Conservation (phyloP, 2,113 vertebrate genomes). For the Sceloporus undulatus region DNA sequence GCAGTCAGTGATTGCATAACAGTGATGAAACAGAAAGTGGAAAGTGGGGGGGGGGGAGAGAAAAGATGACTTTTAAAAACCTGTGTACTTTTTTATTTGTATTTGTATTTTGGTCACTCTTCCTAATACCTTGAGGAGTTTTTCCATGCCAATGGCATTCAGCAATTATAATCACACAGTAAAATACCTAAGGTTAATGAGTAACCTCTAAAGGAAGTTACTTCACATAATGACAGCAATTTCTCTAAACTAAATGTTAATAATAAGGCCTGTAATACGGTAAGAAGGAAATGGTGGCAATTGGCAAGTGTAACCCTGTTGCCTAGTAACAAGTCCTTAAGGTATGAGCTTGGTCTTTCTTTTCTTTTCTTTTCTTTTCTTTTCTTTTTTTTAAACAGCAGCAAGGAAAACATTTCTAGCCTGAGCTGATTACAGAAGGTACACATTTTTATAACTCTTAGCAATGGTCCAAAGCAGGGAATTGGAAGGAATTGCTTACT, state of each 20-base stretch:
- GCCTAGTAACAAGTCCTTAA: constrained; percentile 86
- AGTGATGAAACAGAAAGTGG: not conserved
- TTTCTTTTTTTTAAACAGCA: not conserved
- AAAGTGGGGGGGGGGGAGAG: not conserved
- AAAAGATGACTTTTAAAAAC: not conserved
- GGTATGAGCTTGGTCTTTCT: constrained; percentile 71
- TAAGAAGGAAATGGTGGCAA: constrained; percentile 92
- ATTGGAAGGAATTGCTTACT: constrained; percentile 76
- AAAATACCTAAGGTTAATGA: constrained; percentile 94
- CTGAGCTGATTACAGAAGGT: constrained; percentile 79
- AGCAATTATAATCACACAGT: constrained; percentile 91
- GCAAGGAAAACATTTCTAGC: constrained; percentile 69
- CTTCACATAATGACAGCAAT: constrained; percentile 97
- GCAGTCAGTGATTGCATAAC: not conserved
- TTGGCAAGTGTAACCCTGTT: constrained; percentile 86
- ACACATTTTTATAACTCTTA: constrained; percentile 73
- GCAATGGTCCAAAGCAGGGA: constrained; percentile 67
- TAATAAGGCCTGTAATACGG: constrained; percentile 90
- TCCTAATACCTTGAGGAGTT: constrained; percentile 79
- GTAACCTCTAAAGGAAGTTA: constrained; percentile 95
- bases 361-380: not conserved
- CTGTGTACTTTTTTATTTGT: constrained; percentile 62
- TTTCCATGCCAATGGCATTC: constrained; percentile 89
- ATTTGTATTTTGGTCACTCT: constrained; percentile 67
- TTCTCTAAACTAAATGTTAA: constrained; percentile 93